Conservation (phyloP, 1,140 invertebrate genomes). For the Ostrea denselamellosa region DNA sequence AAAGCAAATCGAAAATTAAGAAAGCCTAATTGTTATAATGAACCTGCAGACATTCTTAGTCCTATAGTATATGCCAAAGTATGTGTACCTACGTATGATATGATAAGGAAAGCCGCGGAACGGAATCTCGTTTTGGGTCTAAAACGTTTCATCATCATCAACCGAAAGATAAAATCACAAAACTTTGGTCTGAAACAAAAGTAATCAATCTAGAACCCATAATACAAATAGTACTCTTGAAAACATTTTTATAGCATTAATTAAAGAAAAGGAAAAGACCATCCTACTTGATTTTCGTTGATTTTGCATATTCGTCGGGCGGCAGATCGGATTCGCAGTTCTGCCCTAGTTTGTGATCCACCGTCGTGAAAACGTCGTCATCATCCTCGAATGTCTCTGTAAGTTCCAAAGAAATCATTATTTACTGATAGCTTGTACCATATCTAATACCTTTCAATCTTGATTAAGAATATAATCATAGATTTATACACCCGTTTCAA, state of each 20-base stretch:
- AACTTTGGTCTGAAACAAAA: conserved; percentile 60
- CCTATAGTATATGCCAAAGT: neutral
- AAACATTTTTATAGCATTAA: neutral
- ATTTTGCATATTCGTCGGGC: conserved; percentile 59
- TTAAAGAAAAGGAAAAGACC: neutral
- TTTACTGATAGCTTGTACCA: no score
- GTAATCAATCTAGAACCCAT: neutral
- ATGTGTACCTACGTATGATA: conserved; percentile 70
- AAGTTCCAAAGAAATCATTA: neutral
- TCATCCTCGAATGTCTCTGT: conserved; percentile 62
- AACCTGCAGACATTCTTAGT: no score
- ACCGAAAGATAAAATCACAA: conserved; percentile 67
- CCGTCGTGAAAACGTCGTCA: conserved; percentile 59
- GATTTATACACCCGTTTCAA: no score
- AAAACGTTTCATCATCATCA: conserved; percentile 76
- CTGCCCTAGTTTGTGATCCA: conserved; percentile 35
- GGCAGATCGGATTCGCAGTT: conserved; percentile 46
- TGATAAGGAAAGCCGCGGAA: conserved; percentile 73
- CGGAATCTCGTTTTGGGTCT: conserved; percentile 72
- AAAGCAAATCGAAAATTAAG: no score
- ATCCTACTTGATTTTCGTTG: conserved; percentile 56
- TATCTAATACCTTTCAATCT: no score
- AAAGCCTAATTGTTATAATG: no score
- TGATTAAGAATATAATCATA: no score
- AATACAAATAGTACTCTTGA: neutral